Conservation (phyloP, 2,888 invertebrate species). For the Dolomedes plantarius region DNA sequence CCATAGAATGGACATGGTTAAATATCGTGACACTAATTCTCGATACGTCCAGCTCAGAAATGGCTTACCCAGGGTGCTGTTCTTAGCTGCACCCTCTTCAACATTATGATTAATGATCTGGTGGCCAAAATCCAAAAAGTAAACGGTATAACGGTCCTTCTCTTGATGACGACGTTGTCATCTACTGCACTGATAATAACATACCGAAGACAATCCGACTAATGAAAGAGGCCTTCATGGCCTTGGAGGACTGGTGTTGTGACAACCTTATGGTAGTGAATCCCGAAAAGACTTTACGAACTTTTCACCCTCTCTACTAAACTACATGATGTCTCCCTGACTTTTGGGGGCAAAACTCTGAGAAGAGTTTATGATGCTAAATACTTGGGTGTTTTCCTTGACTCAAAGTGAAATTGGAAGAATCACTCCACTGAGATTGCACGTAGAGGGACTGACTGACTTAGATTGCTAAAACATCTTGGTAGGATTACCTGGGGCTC, state of each 20-base stretch:
- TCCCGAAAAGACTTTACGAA: neutral
- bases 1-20: too few species aligned
- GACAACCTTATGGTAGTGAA: neutral
- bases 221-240: neutral
- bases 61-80: too few species aligned
- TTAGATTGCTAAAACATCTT: neutral
- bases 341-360: neutral
- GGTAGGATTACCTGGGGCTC: neutral
- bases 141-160: neutral
- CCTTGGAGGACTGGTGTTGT: neutral
- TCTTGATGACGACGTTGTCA: neutral
- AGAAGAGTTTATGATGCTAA: neutral
- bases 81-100: neutral
- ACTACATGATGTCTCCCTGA: neutral
- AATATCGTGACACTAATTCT: too few species aligned
- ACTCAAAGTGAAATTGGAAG: neutral
- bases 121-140: neutral
- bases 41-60: too few species aligned
- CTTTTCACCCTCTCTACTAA: conserved; percentile 1
- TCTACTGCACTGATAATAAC: neutral
- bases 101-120: neutral
- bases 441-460: neutral
- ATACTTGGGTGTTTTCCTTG: neutral
- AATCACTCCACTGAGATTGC: neutral
- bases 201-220: neutral